phyloP scores from a whole-genome alignment of 2,797 vertebrate species.

The Scolopax bukidnonensis region DNA sequence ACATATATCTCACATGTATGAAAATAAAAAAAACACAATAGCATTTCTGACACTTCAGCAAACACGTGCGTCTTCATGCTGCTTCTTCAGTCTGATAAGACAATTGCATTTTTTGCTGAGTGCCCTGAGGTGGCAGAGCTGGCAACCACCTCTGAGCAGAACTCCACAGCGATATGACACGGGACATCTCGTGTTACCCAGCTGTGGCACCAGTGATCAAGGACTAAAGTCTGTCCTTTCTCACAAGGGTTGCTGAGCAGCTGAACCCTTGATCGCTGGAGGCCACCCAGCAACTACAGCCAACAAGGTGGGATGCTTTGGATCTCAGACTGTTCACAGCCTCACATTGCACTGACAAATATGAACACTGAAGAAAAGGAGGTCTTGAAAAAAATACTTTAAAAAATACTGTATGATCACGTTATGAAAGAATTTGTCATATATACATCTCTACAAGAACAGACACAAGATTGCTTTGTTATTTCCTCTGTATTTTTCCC shows the following conservation, averaged over 20 bases:
- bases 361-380: not conserved
- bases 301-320: not conserved
- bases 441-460: not conserved
- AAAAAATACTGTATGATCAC: not conserved
- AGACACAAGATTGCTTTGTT: not conserved
- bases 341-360: not conserved
- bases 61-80: fast-evolving
- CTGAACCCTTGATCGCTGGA: not conserved
- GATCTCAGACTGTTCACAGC: not conserved
- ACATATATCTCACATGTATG: fast-evolving
- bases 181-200: fast-evolving
- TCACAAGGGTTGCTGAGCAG: not conserved
- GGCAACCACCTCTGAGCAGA: fast-evolving
- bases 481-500: not conserved
- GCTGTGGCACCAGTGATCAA: not conserved
- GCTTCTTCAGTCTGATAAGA: not conserved
- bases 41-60: not conserved
- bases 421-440: not conserved
- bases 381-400: not conserved
- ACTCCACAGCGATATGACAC: not conserved
- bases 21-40: not conserved
- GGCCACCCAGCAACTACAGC: not conserved
- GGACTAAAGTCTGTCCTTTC: not conserved
- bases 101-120: not conserved
- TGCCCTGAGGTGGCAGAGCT: not conserved